Evolutionary conservation across 1,140 invertebrate species (phyloP).

Genomic region (Ceratosolen solmsi): DNA sequence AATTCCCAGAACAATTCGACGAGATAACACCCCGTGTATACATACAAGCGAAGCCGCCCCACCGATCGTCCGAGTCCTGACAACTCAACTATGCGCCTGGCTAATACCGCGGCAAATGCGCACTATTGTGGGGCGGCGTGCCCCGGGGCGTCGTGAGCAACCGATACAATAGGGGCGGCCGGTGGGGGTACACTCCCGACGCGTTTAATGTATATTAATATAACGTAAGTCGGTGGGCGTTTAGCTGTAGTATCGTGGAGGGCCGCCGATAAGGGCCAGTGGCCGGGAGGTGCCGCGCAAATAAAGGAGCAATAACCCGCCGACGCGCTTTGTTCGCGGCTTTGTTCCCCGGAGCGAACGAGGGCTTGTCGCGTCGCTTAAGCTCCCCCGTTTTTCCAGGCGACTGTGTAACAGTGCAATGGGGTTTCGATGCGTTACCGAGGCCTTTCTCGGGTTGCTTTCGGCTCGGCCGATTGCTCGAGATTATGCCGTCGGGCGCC

Average conservation of each 20-base stretch:
- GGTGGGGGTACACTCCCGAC: not conserved
- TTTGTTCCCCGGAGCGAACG: conserved; percentile 23
- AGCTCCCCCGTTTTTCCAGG: not conserved
- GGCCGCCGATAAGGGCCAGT: not conserved
- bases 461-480: not conserved
- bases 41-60: not conserved
- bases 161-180: conserved; percentile 2
- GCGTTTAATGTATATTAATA: conserved; percentile 20
- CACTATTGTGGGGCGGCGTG: conserved; percentile 2
- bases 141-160: not conserved
- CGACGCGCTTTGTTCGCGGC: not conserved
- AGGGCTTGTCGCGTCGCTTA: not conserved
- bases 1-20: conserved; percentile 26
- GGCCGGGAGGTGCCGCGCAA: conserved; percentile 6
- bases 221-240: conserved; percentile 15
- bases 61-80: conserved; percentile 1
- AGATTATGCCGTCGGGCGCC: conserved; percentile 10
- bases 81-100: conserved; percentile 16
- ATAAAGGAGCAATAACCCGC: conserved; percentile 18
- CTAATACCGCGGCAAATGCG: conserved; percentile 36
- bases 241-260: not conserved
- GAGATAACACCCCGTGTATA: conserved; percentile 28
- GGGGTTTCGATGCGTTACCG: no score
- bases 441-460: no score
- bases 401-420: no score